These are phyloP conservation scores for Cephalotes varians DNA, from an alignment of 2,888 invertebrate genomes.

Conservation along the genomic window DNA sequence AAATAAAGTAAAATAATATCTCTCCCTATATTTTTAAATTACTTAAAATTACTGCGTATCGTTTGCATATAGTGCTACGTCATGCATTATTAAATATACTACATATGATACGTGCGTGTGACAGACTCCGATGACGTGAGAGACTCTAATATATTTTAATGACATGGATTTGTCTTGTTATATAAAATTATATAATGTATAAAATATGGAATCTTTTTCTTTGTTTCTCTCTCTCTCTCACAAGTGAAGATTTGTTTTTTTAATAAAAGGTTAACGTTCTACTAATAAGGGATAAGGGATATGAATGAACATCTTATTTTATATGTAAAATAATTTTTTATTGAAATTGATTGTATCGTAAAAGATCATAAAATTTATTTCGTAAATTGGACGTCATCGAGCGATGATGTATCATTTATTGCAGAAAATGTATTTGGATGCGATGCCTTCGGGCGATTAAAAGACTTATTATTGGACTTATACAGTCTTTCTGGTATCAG, in stretches of 20 bases:
- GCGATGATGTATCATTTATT: constrained; percentile 41
- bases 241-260: neutral
- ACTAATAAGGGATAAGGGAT: neutral
- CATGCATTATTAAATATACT: constrained; percentile 23
- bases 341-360: neutral
- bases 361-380: constrained; percentile 32
- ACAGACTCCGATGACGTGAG: neutral
- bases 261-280: neutral
- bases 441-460: constrained; percentile 42
- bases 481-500: constrained; percentile 47
- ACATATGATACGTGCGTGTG: too few species aligned
- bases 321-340: too few species aligned
- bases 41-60: neutral
- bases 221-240: neutral
- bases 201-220: neutral
- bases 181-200: neutral
- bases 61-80: constrained; percentile 11
- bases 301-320: neutral
- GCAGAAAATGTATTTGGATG: constrained; percentile 7
- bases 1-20: constrained; percentile 49
- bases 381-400: constrained; percentile 4
- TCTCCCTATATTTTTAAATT: constrained; percentile 13
- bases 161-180: neutral
- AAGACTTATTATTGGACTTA: constrained; percentile 43
- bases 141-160: constrained; percentile 3